A percentile compares a stretch with the other conserved stretches of the same genome.
phyloP scores from a whole-genome alignment of 2,888 invertebrate genomes.

The Ormyrus rosae region DNA sequence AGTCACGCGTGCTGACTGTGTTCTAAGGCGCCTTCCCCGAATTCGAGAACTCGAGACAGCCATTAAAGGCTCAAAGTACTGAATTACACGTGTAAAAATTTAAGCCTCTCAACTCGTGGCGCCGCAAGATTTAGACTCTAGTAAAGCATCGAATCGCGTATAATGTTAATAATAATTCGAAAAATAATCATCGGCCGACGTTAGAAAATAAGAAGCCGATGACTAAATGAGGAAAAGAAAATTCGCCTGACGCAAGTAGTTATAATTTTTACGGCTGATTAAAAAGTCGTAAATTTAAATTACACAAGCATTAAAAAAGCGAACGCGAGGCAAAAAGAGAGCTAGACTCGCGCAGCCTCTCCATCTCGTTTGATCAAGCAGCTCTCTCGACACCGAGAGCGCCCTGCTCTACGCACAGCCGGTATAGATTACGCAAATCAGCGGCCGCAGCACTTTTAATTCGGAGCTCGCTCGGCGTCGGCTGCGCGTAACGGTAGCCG shows the following conservation, averaged over 20 bases:
- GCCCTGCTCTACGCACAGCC: no score
- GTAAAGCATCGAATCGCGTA: no score
- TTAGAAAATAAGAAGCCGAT: no score
- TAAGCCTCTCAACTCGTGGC: slow-evolving; percentile 56
- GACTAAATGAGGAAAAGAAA: background rate
- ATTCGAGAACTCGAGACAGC: slow-evolving; percentile 66
- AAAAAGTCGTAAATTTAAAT: background rate
- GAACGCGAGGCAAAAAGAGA: no score
- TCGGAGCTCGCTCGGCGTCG: slow-evolving; percentile 49
- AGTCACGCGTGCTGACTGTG: background rate
- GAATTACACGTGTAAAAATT: slow-evolving; percentile 70
- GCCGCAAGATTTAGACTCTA: slow-evolving; percentile 6
- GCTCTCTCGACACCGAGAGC: no score
- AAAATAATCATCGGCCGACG: no score
- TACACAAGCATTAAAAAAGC: background rate
- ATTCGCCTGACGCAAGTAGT: background rate
- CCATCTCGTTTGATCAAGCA: no score
- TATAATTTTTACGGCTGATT: no score
- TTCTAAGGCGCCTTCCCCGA: slow-evolving; percentile 60
- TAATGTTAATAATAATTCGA: no score
- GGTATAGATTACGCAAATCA: no score
- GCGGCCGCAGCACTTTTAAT: background rate
- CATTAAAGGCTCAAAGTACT: slow-evolving; percentile 67
- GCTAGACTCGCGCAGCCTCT: no score
- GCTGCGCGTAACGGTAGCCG: slow-evolving; percentile 69